phyloP scores from a whole-genome alignment of 2,888 invertebrate genomes.

The Scaptomyza reducta region DNA sequence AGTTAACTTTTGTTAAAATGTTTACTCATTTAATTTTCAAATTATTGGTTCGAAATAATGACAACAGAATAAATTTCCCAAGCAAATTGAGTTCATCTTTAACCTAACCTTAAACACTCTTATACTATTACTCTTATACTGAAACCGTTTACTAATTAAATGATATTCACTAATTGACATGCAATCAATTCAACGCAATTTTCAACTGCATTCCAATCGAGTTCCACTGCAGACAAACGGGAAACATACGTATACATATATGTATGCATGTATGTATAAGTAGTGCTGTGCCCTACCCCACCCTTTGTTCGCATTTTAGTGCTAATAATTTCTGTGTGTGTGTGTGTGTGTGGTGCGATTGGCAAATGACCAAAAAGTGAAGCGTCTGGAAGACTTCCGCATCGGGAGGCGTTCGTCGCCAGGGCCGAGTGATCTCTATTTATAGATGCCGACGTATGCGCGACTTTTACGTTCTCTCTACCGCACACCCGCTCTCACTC shows the following conservation, averaged over 20 bases:
- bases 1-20: background rate
- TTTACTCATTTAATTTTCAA: no score
- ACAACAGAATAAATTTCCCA: no score
- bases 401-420: constrained; percentile 58
- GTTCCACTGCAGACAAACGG: constrained; percentile 31
- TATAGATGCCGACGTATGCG: constrained; percentile 46
- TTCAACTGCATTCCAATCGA: constrained; percentile 30
- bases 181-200: constrained; percentile 8
- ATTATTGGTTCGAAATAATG: no score
- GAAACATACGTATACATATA: constrained; percentile 2
- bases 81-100: no score
- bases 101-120: background rate
- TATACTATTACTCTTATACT: background rate
- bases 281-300: constrained; percentile 2
- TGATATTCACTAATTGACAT: background rate
- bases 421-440: constrained; percentile 52
- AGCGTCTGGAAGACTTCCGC: constrained; percentile 78
- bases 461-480: background rate
- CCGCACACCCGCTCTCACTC: background rate
- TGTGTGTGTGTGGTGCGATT: constrained; percentile 47
- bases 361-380: constrained; percentile 74
- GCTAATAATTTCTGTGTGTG: constrained; percentile 48
- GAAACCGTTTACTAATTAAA: background rate
- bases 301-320: constrained; percentile 29
- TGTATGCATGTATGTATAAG: no score